Evolutionary conservation across 2,113 vertebrate genomes (phyloP).

Genomic region (Dascyllus trimaculatus): DNA sequence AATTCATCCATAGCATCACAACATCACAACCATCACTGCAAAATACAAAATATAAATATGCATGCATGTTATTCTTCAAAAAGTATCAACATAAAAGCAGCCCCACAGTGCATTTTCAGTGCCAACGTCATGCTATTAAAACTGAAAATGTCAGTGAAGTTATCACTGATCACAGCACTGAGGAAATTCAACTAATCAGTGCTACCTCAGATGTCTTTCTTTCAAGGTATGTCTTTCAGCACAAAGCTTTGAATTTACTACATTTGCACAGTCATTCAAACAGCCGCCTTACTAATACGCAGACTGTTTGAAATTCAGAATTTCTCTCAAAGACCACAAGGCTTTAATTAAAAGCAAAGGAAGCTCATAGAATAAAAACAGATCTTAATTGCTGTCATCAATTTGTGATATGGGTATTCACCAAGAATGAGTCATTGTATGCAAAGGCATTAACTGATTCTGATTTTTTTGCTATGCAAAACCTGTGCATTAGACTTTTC

Average conservation of each 20-base stretch:
- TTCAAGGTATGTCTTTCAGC: neutral
- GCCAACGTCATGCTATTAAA: neutral
- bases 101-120: too few relatives aligned
- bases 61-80: too few relatives aligned
- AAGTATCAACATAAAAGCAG: too few relatives aligned
- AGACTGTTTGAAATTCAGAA: constrained; percentile 42
- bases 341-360: constrained; percentile 14
- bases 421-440: neutral
- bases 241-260: neutral
- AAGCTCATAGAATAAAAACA: neutral
- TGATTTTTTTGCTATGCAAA: neutral
- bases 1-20: too few relatives aligned
- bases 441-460: neutral
- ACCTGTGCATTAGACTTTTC: neutral
- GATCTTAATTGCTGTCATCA: neutral
- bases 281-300: constrained; percentile 27
- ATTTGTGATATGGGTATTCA: neutral
- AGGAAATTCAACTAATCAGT: constrained; percentile 5
- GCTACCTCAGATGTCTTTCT: neutral
- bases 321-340: constrained; percentile 1
- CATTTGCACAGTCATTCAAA: constrained; percentile 21
- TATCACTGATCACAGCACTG: neutral
- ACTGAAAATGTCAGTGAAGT: neutral
- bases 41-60: too few relatives aligned
- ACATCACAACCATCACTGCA: too few relatives aligned